A percentile compares a stretch with the other conserved stretches of the same genome.
These are phyloP conservation scores for Diloba caeruleocephala DNA, from an alignment of 2,888 invertebrate genomes.

Conservation along the genomic window DNA sequence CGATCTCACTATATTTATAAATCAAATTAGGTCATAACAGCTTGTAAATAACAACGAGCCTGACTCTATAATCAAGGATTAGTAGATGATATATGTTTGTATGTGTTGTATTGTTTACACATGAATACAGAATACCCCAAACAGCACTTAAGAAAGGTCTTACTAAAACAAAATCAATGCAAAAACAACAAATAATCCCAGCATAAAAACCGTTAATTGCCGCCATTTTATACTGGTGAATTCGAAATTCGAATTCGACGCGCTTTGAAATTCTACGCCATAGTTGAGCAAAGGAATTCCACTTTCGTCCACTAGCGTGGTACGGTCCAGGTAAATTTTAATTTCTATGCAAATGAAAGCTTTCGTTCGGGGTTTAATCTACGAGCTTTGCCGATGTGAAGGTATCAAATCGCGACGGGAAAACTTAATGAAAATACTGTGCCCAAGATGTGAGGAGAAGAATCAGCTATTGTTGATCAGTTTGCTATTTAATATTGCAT, in stretches of 20 bases:
- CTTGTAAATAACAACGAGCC: too few relatives aligned
- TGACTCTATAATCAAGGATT: too few relatives aligned
- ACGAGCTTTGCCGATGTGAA: slow-evolving; percentile 79
- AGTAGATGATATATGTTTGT: too few relatives aligned
- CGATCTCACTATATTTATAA: background rate
- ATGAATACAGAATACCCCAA: too few relatives aligned
- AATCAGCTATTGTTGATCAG: slow-evolving; percentile 39
- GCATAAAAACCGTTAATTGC: slow-evolving; percentile 49
- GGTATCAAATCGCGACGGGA: slow-evolving; percentile 77
- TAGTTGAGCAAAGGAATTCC: slow-evolving; percentile 77
- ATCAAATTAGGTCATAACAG: too few relatives aligned
- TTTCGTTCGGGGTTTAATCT: slow-evolving; percentile 84
- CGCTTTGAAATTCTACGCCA: slow-evolving; percentile 68
- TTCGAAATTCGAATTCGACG: slow-evolving; percentile 67
- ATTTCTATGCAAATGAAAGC: slow-evolving; percentile 88
- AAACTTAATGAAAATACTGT: slow-evolving; percentile 85
- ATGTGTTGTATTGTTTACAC: too few relatives aligned
- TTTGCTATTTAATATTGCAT: slow-evolving; percentile 24
- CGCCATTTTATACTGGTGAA: slow-evolving; percentile 54
- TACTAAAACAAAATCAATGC: slow-evolving; percentile 4
- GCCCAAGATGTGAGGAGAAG: slow-evolving; percentile 49
- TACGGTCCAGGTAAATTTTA: slow-evolving; percentile 86
- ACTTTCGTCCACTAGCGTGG: slow-evolving; percentile 78
- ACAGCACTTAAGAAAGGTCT: background rate
- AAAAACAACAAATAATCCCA: slow-evolving; percentile 14